Evolutionary conservation across 1,140 invertebrate species (phyloP), one percentile per base, ranked within the genome.

Genomic region (Lethrus apterus): DNA sequence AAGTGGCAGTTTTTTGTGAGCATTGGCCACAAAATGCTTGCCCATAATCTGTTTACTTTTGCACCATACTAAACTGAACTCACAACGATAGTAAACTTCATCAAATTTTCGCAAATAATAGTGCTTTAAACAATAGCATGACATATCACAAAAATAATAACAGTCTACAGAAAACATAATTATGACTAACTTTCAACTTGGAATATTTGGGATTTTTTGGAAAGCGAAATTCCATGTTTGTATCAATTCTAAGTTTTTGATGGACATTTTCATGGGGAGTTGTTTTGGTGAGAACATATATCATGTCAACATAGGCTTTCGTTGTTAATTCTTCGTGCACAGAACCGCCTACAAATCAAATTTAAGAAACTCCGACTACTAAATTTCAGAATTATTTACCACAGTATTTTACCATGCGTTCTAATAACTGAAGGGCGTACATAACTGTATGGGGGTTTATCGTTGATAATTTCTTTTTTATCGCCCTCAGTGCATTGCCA

Each of bases 371-470:
- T 14, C 4, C 17, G 5, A 34, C 17, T 18, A 1, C 5, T 5
- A 9, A 14, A 34, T 9, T 2, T 14, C 2, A 34, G 19, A 38
- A 21, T 1, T 29, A 55, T 57, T 53, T 60, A 60, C 94, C 94
- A 76, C 95, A 99, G 72, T 99, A 98, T 78, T 99, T 99, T 0
- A 98, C 92, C 62, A 91, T 86, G 58, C 93, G 95, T 69, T 99
- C 95, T 21, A 98, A 67, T 24, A 95, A 87, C 67, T 89, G 73
- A 26, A 96, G 71, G 18, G 85, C 84, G 74, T 84, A 94, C 63
- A 86, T 75, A 40, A 84, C 81, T 15, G 91, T 86, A 70, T 96
- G 89, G 17, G 92, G 92, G 78, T 96, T 97, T 40, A 77, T 70
- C 47, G 84, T 79, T 36, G 72, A 76, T 23, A 96, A 73, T 68